These are phyloP conservation scores for Pollachius pollachius DNA, from an alignment of 2,113 vertebrate genomes.

Conservation along the genomic window DNA sequence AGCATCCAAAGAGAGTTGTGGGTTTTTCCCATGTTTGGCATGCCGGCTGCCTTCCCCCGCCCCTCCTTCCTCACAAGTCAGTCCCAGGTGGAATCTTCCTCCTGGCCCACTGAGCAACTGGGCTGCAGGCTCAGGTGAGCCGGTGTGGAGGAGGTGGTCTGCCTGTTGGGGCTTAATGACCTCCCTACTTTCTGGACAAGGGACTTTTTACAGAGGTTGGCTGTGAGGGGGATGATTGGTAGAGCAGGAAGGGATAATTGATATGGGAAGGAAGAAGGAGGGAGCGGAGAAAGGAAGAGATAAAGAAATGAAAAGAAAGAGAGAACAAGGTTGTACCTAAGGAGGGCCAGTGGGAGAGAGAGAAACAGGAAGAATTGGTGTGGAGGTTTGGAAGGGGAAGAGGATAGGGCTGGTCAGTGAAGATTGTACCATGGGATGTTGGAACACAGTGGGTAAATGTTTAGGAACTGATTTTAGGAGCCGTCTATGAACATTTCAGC, in stretches of 20 bases:
- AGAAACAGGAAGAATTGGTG: no score
- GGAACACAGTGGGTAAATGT: no score
- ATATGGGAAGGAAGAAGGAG: neutral
- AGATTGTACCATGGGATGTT: no score
- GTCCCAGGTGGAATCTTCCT: neutral
- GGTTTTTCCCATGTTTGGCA: neutral
- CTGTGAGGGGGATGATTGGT: neutral
- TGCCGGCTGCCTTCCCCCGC: neutral
- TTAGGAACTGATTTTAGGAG: no score
- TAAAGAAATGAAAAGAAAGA: neutral
- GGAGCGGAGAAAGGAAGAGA: neutral
- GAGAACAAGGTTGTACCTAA: neutral
- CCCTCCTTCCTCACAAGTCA: neutral
- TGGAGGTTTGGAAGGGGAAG: no score
- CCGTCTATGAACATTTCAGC: no score
- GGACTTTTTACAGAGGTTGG: conserved; percentile 8
- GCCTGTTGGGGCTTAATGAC: conserved; percentile 9
- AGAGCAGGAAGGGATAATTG: neutral
- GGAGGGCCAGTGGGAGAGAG: no score
- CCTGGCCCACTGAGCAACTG: neutral
- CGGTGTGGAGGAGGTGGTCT: neutral
- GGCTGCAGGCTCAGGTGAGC: conserved; percentile 21
- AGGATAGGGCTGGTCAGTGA: no score
- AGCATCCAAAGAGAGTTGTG: neutral
- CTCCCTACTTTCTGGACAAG: conserved; percentile 23